Evolutionary conservation across 2,888 invertebrate species (phyloP).

Genomic region (Ennomos erosarius): DNA sequence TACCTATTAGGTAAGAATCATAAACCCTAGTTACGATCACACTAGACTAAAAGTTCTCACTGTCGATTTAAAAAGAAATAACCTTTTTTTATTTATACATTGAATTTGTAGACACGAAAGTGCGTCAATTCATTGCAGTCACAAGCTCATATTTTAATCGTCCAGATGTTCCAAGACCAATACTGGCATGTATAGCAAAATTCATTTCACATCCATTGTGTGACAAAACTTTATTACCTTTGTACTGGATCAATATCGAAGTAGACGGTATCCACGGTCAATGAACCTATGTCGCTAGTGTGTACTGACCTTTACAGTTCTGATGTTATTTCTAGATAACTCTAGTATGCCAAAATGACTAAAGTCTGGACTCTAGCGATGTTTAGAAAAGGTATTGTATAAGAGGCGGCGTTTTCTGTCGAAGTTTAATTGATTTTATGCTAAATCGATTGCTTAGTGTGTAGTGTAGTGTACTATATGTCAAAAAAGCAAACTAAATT

Average conservation of each 20-base stretch:
- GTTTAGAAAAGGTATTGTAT: conserved; percentile 1
- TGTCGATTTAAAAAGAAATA: too few relatives aligned
- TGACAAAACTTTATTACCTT: conserved; percentile 39
- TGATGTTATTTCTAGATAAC: conserved; percentile 31
- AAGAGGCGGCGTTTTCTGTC: background rate
- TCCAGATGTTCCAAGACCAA: conserved; percentile 10
- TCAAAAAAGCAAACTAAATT: too few relatives aligned
- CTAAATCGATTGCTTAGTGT: too few relatives aligned
- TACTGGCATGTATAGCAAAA: conserved; percentile 13
- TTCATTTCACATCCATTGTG: conserved; percentile 25
- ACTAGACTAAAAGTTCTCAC: too few relatives aligned
- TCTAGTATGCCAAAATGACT: conserved; percentile 17
- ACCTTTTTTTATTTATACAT: too few relatives aligned
- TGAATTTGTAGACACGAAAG: background rate
- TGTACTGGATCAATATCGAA: conserved; percentile 48
- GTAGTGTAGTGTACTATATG: too few relatives aligned
- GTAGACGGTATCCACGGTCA: conserved; percentile 45
- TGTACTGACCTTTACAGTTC: conserved; percentile 40
- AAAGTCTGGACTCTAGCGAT: conserved; percentile 5
- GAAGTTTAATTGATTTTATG: background rate
- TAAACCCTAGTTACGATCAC: too few relatives aligned
- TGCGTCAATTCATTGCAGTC: conserved; percentile 7
- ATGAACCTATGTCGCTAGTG: conserved; percentile 44
- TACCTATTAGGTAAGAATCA: too few relatives aligned
- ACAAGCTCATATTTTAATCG: conserved; percentile 35